Conservation (phyloP, 2,797 vertebrate species). For the Varecia variegata region DNA sequence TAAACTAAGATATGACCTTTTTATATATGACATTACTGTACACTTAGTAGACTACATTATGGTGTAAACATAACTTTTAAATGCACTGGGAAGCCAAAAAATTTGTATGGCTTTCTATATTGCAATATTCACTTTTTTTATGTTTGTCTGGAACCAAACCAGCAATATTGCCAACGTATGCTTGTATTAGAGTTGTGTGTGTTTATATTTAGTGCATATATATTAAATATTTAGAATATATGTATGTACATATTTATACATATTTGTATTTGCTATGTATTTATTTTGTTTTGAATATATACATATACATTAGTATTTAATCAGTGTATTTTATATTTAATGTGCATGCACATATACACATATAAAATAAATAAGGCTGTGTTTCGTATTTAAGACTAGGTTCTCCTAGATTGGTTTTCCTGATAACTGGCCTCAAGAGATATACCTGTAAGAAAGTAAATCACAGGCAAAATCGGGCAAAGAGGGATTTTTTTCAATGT, state of each 20-base stretch:
- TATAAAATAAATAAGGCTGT: not conserved
- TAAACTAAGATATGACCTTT: no score
- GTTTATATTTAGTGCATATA: not conserved
- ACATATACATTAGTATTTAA: not conserved
- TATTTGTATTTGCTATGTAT: not conserved
- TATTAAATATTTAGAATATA: not conserved
- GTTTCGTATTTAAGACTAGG: not conserved
- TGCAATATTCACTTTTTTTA: no score
- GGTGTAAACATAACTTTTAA: no score
- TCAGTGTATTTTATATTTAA: not conserved
- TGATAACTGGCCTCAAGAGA: not conserved
- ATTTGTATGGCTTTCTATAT: no score
- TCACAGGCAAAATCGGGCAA: not conserved
- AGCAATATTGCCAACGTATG: no score
- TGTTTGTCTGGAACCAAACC: no score
- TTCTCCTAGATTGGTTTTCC: not conserved
- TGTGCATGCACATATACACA: not conserved
- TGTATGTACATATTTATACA: no score
- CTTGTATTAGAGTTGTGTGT: not conserved
- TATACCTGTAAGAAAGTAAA: not conserved
- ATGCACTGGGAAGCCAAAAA: no score
- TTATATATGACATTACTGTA: no score
- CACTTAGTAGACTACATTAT: no score
- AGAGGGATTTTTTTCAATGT: not conserved
- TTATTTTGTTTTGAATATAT: not conserved